Evolutionary conservation across 2,888 invertebrate genomes (phyloP).

Genomic region (Tachina lurida): DNA sequence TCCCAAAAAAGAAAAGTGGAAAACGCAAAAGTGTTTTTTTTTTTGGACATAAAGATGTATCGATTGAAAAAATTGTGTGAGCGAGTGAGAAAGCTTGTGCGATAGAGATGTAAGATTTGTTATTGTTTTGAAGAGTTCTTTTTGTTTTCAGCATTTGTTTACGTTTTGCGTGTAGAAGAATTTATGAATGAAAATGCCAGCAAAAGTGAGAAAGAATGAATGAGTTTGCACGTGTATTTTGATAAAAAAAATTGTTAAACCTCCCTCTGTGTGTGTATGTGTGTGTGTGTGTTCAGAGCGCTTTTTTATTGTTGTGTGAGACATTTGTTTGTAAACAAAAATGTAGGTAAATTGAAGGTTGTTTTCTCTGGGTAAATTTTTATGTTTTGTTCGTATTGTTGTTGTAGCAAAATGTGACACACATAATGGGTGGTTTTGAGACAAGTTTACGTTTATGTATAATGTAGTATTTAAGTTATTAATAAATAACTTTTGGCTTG

Average conservation of each 20-base stretch:
- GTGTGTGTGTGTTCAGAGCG: slow-evolving; percentile 13
- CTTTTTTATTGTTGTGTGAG: not conserved
- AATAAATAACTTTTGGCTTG: too few species aligned
- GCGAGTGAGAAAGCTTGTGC: slow-evolving; percentile 65
- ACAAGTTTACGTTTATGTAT: not conserved
- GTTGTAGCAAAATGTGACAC: slow-evolving; percentile 15
- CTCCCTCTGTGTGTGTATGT: not conserved
- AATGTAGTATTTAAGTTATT: too few species aligned
- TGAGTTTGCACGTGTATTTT: slow-evolving; percentile 62
- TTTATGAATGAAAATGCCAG: slow-evolving; percentile 74
- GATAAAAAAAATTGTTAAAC: slow-evolving; percentile 55
- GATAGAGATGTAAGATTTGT: slow-evolving; percentile 74
- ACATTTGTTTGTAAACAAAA: slow-evolving; percentile 67
- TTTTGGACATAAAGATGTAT: slow-evolving; percentile 73
- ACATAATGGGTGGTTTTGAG: not conserved
- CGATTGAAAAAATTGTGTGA: slow-evolving; percentile 75
- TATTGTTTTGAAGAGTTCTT: slow-evolving; percentile 76
- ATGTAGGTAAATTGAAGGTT: slow-evolving; percentile 46
- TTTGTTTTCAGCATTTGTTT: slow-evolving; percentile 67
- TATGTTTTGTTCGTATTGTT: slow-evolving; percentile 3
- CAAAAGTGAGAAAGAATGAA: slow-evolving; percentile 53
- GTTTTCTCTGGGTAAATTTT: not conserved
- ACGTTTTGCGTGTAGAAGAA: slow-evolving; percentile 74
- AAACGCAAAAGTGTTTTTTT: slow-evolving; percentile 73
- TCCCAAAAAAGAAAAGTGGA: slow-evolving; percentile 70